Base-by-base conservation (phyloP, 2,797 vertebrate genomes). In the Onychomys arenicola region DNA sequence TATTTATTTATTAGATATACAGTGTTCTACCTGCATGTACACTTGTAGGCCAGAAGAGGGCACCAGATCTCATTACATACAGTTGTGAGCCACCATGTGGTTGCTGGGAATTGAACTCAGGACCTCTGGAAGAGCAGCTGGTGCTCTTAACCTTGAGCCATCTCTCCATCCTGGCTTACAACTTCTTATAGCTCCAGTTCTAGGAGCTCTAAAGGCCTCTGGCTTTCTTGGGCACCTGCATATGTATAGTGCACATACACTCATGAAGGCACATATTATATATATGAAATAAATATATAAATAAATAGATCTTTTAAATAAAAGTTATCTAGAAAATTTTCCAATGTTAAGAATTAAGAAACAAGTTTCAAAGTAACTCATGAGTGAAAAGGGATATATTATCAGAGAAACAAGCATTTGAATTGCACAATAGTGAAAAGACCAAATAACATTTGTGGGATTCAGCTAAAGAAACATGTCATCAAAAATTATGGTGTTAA, bases 271-370 rank as follows among this genome's bases (percentile, higher is more conserved):
- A 37, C 69, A 71, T n/a, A 37, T n/a, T 37, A 40, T 37, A 40
- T 11, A 75, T 37, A 75, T 27, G 11, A 75, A 75, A 43, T 43
- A 40, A 10, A 52, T 52, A 52, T 14, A 43, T 23, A 75, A 75
- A 43, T 43, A 75, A 43, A 75, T 40, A 43, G 23, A 75, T 40
- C 23, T 75, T 40, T 75, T 19, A 43, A 75, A 75, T 43, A 75
- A 75, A 75, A 43, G 21, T 4, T 75, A 78, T 73, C 1, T 78
- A 76, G 34, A 91, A 59, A 89, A 95, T 49, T 71, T 25, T 4
- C 32, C 12, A 61, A 32, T 40, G 69, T 86, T 37, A 89, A 73
- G 86, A 90, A 82, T 90, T 77, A 91, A 95, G 46, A 6, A 76
- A 59, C 14, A 93, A 0, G 65, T 78, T 82, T 87, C 27, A 27